These are phyloP conservation scores for Mellilla xanthometata DNA, from an alignment of 2,888 invertebrate species.

Conservation along the genomic window DNA sequence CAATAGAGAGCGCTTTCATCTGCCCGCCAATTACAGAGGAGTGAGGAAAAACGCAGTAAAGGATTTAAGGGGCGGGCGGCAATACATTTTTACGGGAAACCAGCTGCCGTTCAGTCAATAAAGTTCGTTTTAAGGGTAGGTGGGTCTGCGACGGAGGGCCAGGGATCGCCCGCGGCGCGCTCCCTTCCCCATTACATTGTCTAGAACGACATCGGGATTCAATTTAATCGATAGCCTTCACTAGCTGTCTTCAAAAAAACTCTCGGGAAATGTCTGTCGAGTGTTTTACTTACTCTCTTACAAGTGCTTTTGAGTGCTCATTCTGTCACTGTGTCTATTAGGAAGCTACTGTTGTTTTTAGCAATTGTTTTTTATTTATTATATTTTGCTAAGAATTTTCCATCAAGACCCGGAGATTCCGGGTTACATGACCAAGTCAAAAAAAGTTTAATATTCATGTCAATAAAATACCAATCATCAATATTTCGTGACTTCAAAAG, in stretches of 20 bases:
- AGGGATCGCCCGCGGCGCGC: slow-evolving; percentile 31
- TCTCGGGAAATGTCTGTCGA: slow-evolving; percentile 20
- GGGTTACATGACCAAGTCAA: no score
- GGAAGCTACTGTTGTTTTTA: no score
- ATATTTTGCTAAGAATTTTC: no score
- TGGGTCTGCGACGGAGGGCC: slow-evolving; percentile 44
- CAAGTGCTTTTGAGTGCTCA: no score
- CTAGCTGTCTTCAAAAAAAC: slow-evolving; percentile 22
- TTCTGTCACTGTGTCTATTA: no score
- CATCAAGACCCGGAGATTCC: no score
- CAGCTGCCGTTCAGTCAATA: slow-evolving; percentile 59
- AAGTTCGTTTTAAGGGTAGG: slow-evolving; percentile 58
- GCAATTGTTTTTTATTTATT: no score
- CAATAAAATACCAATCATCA: no score
- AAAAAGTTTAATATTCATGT: no score
- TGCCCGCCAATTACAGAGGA: slow-evolving; percentile 35
- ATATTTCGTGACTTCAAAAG: no score
- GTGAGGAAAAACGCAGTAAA: slow-evolving; percentile 41
- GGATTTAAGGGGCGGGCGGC: slow-evolving; percentile 44
- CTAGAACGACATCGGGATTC: slow-evolving; percentile 45
- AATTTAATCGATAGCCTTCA: slow-evolving; percentile 47
- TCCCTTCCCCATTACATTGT: slow-evolving; percentile 42
- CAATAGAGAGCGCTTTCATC: slow-evolving; percentile 26
- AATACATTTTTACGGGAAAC: slow-evolving; percentile 55
- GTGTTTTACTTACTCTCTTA: not conserved